Conservation (phyloP, 2,797 vertebrate genomes). For the Onychomys leucogaster region DNA sequence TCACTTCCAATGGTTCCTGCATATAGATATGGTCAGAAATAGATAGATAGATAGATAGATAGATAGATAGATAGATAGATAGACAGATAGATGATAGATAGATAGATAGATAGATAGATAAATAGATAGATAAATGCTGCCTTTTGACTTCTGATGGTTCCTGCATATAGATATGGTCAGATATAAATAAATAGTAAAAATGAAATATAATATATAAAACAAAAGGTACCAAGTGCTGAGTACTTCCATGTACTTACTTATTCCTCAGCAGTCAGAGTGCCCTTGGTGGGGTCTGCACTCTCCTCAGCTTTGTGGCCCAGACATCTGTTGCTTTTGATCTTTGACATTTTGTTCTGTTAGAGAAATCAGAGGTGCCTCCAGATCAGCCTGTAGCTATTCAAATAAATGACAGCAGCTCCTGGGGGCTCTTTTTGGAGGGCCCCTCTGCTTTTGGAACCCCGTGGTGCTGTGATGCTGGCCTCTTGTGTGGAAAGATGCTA, state of each 20-base stretch:
- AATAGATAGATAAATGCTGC: too few relatives aligned
- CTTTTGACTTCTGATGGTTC: background rate
- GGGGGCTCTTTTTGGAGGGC: conserved; percentile 12
- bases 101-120: too few relatives aligned
- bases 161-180: background rate
- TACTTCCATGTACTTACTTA: background rate
- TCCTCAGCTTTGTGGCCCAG: background rate
- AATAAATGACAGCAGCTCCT: background rate
- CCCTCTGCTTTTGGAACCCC: conserved; percentile 40
- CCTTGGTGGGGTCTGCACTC: background rate
- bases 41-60: too few relatives aligned
- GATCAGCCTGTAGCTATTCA: conserved; percentile 43
- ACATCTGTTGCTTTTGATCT: conserved; percentile 65
- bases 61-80: too few relatives aligned
- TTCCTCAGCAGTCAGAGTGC: conserved; percentile 7
- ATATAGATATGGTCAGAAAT: background rate
- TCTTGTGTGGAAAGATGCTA: conserved; percentile 52
- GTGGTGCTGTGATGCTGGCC: background rate
- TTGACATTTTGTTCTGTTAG: background rate
- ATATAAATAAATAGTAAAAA: background rate
- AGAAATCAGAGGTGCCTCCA: conserved; percentile 65
- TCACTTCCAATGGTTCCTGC: background rate
- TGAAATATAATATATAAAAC: background rate
- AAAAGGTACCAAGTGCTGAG: background rate
- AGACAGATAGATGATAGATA: too few relatives aligned